A percentile compares a stretch with the other conserved stretches of the same genome.
phyloP scores from a whole-genome alignment of 2,113 vertebrate species.

The Cheirogaleus medius region DNA sequence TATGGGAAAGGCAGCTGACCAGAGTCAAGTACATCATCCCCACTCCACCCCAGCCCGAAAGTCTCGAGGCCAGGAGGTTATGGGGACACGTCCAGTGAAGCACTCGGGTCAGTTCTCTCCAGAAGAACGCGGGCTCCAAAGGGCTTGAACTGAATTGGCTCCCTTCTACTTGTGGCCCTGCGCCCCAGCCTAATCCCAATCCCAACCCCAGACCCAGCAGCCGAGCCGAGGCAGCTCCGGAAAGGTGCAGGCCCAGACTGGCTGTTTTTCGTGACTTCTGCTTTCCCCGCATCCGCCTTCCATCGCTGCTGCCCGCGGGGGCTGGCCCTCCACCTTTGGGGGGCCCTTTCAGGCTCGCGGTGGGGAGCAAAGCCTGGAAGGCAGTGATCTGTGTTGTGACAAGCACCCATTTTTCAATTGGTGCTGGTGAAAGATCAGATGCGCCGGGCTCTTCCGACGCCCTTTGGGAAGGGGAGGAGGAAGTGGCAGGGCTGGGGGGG shows the following conservation, averaged over 20 bases:
- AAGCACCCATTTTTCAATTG: conserved; percentile 85
- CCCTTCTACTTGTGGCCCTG: background rate
- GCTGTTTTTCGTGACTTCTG: background rate
- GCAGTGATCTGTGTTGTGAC: conserved; percentile 83
- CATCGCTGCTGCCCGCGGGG: background rate
- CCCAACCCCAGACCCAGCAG: background rate
- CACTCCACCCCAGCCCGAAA: background rate
- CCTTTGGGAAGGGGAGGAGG: conserved; percentile 63
- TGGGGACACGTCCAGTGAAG: background rate
- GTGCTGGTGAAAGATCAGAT: conserved; percentile 81
- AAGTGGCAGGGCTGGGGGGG: background rate
- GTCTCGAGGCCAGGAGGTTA: background rate
- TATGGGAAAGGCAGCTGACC: background rate
- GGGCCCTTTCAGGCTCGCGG: conserved; percentile 49
- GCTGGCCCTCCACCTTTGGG: conserved; percentile 58
- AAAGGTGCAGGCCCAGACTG: accelerated
- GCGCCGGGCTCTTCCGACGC: conserved; percentile 62
- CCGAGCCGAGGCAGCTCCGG: background rate
- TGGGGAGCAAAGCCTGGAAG: conserved; percentile 66
- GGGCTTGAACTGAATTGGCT: background rate
- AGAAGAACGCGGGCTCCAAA: background rate
- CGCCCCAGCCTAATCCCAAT: too few relatives aligned
- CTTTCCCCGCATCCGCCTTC: background rate
- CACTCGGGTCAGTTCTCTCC: background rate
- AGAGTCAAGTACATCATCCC: background rate